Base-by-base conservation (phyloP, 2,888 invertebrate species). In the Anoncus sp. region DNA sequence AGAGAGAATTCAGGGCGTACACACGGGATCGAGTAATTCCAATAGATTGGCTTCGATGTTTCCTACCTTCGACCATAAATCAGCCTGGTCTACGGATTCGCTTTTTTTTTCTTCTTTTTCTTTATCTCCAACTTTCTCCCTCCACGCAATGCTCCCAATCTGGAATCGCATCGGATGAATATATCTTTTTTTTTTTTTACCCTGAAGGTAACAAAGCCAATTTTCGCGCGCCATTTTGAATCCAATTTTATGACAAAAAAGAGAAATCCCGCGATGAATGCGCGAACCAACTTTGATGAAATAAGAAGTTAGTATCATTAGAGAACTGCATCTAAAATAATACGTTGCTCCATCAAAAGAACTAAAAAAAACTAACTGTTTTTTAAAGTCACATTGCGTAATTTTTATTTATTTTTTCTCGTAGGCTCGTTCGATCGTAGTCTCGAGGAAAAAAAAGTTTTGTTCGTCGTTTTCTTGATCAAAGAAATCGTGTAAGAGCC, bases 11-110 rank as follows among this genome's bases (percentile, higher is more conserved):
- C 72, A 75, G 74, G 77, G 60, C 53, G 47, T 40, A 70, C 76
- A 71, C 78, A 73, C 70, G 63, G 81, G 77, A 72, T 79, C 82
- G 81, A 69, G 85, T 87, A 86, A 86, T 86, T 87, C 85, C 83
- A 84, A 86, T 84, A 85, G 85, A 87, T 86, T 83, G 87, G 82
- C 77, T 79, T 53, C 83, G 83, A 81, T 80, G 74, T 81, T 81
- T 78, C 62, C 77, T 73, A 75, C 80, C 74, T 63, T 81, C 65
- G 57, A 55, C 73, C 77, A 82, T 82, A 79, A 82, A 81, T 81
- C 82, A 80, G 65, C 43, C 69, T 47, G 45, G 63, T 43, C 51
- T 59, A 57, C 18, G 67, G 53, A 53, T 66, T 62, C 75, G 53
- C 38, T 45, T 53, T 67, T 47, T 24, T 14, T 45, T 20, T 27